Conservation (phyloP, 2,113 vertebrate species). For the Anarrhichthys ocellatus region DNA sequence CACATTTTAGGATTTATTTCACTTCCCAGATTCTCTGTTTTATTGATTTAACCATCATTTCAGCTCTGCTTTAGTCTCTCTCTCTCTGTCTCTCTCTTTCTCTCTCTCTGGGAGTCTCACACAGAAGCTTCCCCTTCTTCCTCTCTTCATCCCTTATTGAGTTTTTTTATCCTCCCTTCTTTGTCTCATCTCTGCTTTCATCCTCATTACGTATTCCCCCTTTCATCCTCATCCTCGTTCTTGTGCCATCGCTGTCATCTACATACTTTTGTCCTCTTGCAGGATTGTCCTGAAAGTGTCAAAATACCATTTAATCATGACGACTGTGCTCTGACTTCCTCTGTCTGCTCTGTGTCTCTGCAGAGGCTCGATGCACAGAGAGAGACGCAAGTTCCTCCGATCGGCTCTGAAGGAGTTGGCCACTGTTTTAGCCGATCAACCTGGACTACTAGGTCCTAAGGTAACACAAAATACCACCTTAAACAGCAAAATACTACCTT, state of each 20-base stretch:
- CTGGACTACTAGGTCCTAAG: constrained; percentile 96
- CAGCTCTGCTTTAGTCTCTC: background rate
- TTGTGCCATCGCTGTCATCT: constrained; percentile 44
- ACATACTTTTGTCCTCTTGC: constrained; percentile 44
- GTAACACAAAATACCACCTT: constrained; percentile 72
- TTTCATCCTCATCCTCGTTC: constrained; percentile 59
- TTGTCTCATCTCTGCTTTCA: constrained; percentile 51
- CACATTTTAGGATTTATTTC: constrained; percentile 16
- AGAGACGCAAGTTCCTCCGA: constrained; percentile 96
- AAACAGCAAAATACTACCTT: background rate
- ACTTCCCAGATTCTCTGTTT: constrained; percentile 10
- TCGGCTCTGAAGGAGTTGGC: constrained; percentile 97
- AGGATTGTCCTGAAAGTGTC: constrained; percentile 74
- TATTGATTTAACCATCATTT: constrained; percentile 17
- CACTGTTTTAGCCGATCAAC: constrained; percentile 96
- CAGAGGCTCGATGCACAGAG: constrained; percentile 97
- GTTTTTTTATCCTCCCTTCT: constrained; percentile 29
- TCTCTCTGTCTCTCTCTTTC: background rate
- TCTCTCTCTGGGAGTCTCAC: constrained; percentile 40
- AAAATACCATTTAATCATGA: constrained; percentile 52
- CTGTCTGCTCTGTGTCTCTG: constrained; percentile 26
- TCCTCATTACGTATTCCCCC: constrained; percentile 64
- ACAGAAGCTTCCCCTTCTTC: constrained; percentile 27
- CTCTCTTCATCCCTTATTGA: constrained; percentile 26
- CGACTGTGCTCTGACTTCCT: constrained; percentile 33